Base-by-base conservation (phyloP, 1,140 invertebrate genomes). In the Aporrectodea caliginosa region DNA sequence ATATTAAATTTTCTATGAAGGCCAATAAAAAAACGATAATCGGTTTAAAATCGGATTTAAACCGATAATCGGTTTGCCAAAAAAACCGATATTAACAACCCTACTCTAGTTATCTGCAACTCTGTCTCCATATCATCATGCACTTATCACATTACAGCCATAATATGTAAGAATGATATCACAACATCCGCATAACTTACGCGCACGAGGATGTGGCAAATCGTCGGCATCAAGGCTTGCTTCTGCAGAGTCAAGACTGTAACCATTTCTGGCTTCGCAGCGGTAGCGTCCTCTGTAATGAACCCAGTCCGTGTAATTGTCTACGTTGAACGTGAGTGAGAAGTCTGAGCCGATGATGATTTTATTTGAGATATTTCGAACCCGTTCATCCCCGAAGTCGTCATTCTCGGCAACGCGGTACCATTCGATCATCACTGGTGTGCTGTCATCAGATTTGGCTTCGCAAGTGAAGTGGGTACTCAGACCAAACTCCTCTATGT, bases 381-480 rank as follows among this genome's bases (percentile, higher is more conserved):
- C 22, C 22, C 43, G 6, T 58, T 58, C 6, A 58, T 58, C 43
- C 6, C 27, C 70, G 27, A 29, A 14, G 58, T 27, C 70, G 27
- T 14, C 70, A 32, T 72, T 29, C n/a, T 6, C 2, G 16, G 74
- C 31, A 22, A 12, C 1, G 14, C 72, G 30, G 68, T 77, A 75
- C 75, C 79, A 80, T 0, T 32, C n/a, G 16, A 74, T 69, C 14
- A 32, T 33, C 12, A 80, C 33, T 16, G 68, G 73, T 1, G 78
- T 81, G 31, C 76, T 75, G 76, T 78, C 76, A 27, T 81, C 80
- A 27, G 80, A 78, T 70, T 29, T 34, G 12, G 76, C 76, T 16
- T 43, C 69, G 30, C 80, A 81, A 1, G 1, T 78, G 35, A 81
- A 73, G 22, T 73, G 71, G 12, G 71, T 27, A 73, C 12, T 32